These are phyloP conservation scores for Psophia crepitans DNA, from an alignment of 2,113 vertebrate species.

Conservation along the genomic window DNA sequence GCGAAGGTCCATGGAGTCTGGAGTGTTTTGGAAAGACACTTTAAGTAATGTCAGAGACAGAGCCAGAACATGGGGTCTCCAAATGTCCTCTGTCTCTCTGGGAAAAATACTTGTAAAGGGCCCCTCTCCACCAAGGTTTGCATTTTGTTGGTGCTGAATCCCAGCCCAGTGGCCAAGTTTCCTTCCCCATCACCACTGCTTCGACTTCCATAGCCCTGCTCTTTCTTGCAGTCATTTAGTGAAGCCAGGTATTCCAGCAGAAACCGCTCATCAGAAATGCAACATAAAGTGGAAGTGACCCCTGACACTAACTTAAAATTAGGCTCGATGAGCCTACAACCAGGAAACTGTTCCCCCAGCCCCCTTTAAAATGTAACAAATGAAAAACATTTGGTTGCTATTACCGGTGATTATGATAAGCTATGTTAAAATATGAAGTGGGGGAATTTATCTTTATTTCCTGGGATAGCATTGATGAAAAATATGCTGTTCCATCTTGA, in stretches of 20 bases:
- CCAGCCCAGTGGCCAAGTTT: not conserved
- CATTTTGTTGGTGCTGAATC: not conserved
- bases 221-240: not conserved
- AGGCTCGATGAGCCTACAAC: constrained; percentile 17
- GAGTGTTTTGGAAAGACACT: not conserved
- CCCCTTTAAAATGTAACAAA: constrained; percentile 29
- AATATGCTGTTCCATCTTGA: constrained; percentile 56
- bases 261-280: constrained; percentile 23
- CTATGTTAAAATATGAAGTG: constrained; percentile 53
- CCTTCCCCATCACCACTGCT: accelerated
- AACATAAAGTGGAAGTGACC: constrained; percentile 57
- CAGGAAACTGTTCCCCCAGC: constrained; percentile 19
- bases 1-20: not conserved
- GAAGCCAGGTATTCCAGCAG: not conserved
- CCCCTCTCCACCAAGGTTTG: not conserved
- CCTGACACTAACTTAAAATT: constrained; percentile 41
- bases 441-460: constrained; percentile 72
- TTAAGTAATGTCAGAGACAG: not conserved
- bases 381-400: constrained; percentile 70
- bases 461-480: constrained; percentile 57
- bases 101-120: not conserved
- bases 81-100: not conserved
- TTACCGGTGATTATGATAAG: constrained; percentile 61
- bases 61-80: not conserved
- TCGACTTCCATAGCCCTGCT: not conserved